phyloP scores from a whole-genome alignment of 2,797 vertebrate species.

The Sebastes goodei region DNA sequence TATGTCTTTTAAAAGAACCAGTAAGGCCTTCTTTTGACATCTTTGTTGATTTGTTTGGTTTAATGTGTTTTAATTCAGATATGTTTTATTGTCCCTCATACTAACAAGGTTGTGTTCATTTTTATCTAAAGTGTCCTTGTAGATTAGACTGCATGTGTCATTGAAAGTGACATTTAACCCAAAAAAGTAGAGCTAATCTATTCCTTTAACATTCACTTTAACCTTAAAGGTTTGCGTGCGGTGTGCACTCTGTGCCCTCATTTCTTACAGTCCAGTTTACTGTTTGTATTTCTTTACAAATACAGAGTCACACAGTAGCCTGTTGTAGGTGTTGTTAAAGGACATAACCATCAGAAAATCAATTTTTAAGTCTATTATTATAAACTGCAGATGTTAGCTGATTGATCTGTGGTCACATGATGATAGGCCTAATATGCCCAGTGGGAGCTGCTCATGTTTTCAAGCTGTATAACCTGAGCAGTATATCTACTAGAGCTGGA shows the following conservation, averaged over 20 bases:
- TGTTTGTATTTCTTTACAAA: background rate
- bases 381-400: background rate
- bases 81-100: background rate
- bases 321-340: conserved; percentile 3
- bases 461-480: background rate
- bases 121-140: too few species aligned
- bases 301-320: background rate
- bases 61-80: background rate
- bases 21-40: conserved; percentile 1
- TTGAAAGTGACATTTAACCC: too few species aligned
- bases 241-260: too few species aligned
- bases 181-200: background rate
- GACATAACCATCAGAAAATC: background rate
- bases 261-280: too few species aligned
- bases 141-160: too few species aligned
- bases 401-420: background rate
- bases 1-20: background rate
- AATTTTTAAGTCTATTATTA: background rate
- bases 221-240: too few species aligned
- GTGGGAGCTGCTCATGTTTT: conserved; percentile 5
- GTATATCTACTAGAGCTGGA: background rate
- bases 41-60: background rate
- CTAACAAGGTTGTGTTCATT: conserved; percentile 17
- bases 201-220: background rate
- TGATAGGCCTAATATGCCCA: background rate